Conservation (phyloP, 2,113 vertebrate genomes). For the Boulengerochromis microlepis region DNA sequence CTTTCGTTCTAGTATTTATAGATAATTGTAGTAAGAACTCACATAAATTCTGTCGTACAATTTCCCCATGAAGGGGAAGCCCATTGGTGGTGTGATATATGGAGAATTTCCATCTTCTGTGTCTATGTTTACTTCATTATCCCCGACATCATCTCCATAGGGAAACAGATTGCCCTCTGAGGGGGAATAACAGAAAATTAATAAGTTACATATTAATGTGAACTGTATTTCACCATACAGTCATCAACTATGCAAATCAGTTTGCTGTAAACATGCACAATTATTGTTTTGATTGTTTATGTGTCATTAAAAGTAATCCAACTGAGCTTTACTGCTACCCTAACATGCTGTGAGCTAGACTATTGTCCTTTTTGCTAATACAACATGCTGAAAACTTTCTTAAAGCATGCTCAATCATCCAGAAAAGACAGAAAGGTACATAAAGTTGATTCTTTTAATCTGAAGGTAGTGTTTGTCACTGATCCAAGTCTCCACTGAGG, state of each 20-base stretch:
- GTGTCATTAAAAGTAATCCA: background rate
- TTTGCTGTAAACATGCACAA: background rate
- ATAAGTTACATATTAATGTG: background rate
- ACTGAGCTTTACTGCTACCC: background rate
- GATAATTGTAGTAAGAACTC: slow-evolving; percentile 33
- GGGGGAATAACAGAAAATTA: background rate
- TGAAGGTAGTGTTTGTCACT: background rate
- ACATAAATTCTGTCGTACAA: slow-evolving; percentile 72
- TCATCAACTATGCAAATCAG: background rate
- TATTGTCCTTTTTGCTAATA: background rate
- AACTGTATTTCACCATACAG: background rate
- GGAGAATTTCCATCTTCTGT: slow-evolving; percentile 73
- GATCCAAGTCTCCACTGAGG: background rate
- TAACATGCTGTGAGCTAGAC: background rate
- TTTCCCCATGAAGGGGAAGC: slow-evolving; percentile 71
- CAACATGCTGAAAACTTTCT: background rate
- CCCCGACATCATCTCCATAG: slow-evolving; percentile 69
- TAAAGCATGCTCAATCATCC: background rate
- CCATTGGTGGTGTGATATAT: slow-evolving; percentile 68
- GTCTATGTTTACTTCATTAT: slow-evolving; percentile 49
- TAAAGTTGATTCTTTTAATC: background rate
- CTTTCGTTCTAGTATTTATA: background rate
- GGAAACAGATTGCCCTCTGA: slow-evolving; percentile 72
- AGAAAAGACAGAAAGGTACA: background rate
- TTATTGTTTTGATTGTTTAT: background rate